These are phyloP conservation scores for Anabas testudineus DNA, from an alignment of 2,797 vertebrate genomes.

Conservation along the genomic window DNA sequence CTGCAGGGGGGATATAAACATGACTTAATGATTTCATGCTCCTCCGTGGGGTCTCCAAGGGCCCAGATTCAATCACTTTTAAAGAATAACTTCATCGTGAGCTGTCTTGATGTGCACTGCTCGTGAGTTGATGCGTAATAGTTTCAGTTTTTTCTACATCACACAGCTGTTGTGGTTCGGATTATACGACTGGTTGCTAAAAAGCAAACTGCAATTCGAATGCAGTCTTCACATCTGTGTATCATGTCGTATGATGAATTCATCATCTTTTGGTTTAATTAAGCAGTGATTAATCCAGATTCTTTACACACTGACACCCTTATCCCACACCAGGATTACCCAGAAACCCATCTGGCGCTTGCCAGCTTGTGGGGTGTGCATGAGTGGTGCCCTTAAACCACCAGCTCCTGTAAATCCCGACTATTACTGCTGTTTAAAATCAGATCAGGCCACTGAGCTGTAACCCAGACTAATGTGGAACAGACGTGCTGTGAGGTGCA, in stretches of 20 bases:
- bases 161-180: background rate
- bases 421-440: conserved; percentile 34
- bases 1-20: conserved; percentile 21
- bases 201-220: background rate
- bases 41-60: conserved; percentile 17
- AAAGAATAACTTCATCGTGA: conserved; percentile 9
- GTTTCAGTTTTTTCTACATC: conserved; percentile 12
- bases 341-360: conserved; percentile 75
- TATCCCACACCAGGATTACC: conserved; percentile 73
- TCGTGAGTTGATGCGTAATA: background rate
- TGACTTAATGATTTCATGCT: conserved; percentile 51
- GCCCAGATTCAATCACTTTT: conserved; percentile 10
- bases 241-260: background rate
- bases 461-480: conserved; percentile 25
- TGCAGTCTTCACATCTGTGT: background rate
- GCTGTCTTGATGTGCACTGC: background rate
- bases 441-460: conserved; percentile 46
- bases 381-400: conserved; percentile 28
- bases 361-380: conserved; percentile 22
- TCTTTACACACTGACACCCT: conserved; percentile 31
- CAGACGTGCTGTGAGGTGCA: conserved; percentile 37
- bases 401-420: conserved; percentile 50
- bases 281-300: conserved; percentile 36
- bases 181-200: background rate
- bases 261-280: conserved; percentile 19